Conservation (phyloP, 2,113 vertebrate species). For the Microcebus lehilahytsara region DNA sequence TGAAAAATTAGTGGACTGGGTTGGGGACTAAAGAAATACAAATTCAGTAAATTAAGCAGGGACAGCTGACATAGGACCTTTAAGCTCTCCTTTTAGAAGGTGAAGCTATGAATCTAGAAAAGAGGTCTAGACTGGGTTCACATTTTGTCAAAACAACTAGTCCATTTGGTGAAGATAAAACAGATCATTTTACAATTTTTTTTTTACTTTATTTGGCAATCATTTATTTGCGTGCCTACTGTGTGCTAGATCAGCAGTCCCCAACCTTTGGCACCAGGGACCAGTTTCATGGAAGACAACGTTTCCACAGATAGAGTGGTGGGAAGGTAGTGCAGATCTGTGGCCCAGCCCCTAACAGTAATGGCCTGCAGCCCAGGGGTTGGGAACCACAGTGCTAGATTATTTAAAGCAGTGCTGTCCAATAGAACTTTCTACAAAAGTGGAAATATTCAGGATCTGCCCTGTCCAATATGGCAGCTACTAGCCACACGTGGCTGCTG, state of each 20-base stretch:
- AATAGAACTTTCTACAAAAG: neutral
- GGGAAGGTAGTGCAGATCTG: too few relatives aligned
- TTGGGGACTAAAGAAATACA: neutral
- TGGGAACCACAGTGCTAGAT: neutral
- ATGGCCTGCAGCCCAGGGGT: too few relatives aligned
- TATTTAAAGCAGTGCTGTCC: neutral
- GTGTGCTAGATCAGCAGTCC: neutral
- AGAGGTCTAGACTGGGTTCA: neutral
- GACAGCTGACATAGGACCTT: neutral
- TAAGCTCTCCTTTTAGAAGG: neutral
- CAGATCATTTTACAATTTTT: neutral
- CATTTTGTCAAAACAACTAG: neutral
- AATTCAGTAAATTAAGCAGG: neutral
- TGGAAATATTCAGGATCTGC: neutral
- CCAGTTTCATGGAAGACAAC: too few relatives aligned
- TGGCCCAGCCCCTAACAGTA: too few relatives aligned
- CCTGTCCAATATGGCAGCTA: neutral
- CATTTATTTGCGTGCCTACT: neutral
- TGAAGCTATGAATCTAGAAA: neutral
- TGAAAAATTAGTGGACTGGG: neutral
- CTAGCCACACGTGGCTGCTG: neutral
- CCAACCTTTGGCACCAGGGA: too few relatives aligned
- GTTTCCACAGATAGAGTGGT: too few relatives aligned
- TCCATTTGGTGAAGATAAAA: neutral
- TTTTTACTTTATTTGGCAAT: neutral